Percentiles rank a stretch among this genome's conserved stretches.
phyloP scores from a whole-genome alignment of 1,140 invertebrate genomes.

The Solenopsis fugax region DNA sequence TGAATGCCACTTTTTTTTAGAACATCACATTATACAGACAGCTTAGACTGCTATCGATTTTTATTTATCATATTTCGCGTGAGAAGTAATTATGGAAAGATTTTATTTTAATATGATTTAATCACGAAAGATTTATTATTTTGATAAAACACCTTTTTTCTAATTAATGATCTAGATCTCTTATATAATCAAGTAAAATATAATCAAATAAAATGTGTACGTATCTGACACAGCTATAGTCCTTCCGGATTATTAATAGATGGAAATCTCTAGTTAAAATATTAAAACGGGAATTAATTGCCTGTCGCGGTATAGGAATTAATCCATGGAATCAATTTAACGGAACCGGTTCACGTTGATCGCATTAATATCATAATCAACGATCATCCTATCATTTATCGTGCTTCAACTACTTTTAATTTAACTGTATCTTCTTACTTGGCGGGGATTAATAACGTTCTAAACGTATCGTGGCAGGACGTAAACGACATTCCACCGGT shows the following conservation, averaged over 20 bases:
- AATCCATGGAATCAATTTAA: slow-evolving; percentile 22
- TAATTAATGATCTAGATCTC: neutral
- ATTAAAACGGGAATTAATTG: slow-evolving; percentile 35
- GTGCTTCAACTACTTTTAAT: slow-evolving; percentile 20
- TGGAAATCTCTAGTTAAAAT: slow-evolving; percentile 13
- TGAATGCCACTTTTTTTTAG: neutral
- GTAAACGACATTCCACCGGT: slow-evolving; percentile 95
- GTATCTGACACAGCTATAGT: neutral
- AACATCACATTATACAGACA: neutral
- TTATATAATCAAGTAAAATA: neutral
- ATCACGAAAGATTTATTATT: neutral
- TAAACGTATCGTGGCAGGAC: slow-evolving; percentile 86
- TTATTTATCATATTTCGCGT: neutral
- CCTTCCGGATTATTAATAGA: neutral
- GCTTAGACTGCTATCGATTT: neutral
- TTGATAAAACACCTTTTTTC: neutral
- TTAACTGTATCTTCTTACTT: slow-evolving; percentile 26
- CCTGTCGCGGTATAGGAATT: slow-evolving; percentile 1
- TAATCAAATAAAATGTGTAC: neutral
- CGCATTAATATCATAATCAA: slow-evolving; percentile 37
- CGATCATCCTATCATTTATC: slow-evolving; percentile 10
- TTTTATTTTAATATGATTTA: too few relatives aligned
- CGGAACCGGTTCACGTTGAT: slow-evolving; percentile 24
- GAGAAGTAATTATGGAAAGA: neutral
- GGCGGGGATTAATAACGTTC: slow-evolving; percentile 14